phyloP scores from a whole-genome alignment of 1,140 invertebrate genomes.

The Hyphantria cunea region DNA sequence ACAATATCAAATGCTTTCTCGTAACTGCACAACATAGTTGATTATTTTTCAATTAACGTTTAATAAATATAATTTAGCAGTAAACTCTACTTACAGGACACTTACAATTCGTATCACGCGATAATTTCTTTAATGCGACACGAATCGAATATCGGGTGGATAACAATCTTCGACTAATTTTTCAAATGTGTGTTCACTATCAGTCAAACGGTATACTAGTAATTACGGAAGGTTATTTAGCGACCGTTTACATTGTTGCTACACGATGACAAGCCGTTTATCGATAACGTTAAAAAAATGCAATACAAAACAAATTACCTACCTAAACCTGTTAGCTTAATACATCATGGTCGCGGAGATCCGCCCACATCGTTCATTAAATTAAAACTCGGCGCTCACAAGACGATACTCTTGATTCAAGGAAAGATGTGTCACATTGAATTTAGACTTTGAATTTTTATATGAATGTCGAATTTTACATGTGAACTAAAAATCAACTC shows the following conservation, averaged over 20 bases:
- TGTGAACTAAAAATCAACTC: too few species aligned
- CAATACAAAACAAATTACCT: slow-evolving; percentile 7
- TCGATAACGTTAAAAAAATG: slow-evolving; percentile 15
- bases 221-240: slow-evolving; percentile 11
- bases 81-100: not conserved
- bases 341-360: slow-evolving; percentile 8
- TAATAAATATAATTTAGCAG: not conserved
- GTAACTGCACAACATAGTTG: too few species aligned
- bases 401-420: not conserved
- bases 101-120: slow-evolving; percentile 1
- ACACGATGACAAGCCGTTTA: slow-evolving; percentile 12
- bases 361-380: slow-evolving; percentile 14
- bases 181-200: slow-evolving; percentile 14
- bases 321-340: slow-evolving; percentile 9
- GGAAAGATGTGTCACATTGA: not conserved
- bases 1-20: too few species aligned
- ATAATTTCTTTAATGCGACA: slow-evolving; percentile 8
- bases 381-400: slow-evolving; percentile 10
- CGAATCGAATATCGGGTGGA: slow-evolving; percentile 5
- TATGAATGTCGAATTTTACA: not conserved
- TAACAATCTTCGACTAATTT: slow-evolving; percentile 16
- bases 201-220: slow-evolving; percentile 13
- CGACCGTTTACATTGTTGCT: slow-evolving; percentile 1
- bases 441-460: not conserved
- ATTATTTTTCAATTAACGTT: not conserved